Evolutionary conservation across 2,113 vertebrate genomes (phyloP).

Genomic region (Abramis brama): DNA sequence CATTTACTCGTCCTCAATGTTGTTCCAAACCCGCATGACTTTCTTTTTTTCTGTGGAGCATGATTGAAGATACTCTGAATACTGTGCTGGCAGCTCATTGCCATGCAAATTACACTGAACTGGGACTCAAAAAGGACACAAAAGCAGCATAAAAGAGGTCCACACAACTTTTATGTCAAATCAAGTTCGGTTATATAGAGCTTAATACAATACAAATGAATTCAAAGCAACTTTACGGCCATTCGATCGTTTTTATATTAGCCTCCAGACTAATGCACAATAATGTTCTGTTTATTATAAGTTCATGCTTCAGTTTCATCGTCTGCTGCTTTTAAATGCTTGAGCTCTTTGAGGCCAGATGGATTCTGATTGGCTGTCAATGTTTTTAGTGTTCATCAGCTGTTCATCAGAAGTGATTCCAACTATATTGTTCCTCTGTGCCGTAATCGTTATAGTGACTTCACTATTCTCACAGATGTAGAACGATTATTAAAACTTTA

Average conservation of each 20-base stretch:
- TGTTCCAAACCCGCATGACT: not conserved
- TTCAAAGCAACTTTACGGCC: not conserved
- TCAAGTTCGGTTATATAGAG: not conserved
- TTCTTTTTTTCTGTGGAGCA: not conserved
- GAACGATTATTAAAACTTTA: not conserved
- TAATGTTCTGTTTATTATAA: not conserved
- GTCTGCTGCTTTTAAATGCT: not conserved
- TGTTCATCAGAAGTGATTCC: not conserved
- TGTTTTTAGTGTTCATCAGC: not conserved
- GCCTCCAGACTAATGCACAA: not conserved
- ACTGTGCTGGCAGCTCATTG: not conserved
- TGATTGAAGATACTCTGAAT: not conserved
- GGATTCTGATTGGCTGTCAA: not conserved
- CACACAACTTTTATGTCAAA: not conserved
- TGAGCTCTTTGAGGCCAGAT: not conserved
- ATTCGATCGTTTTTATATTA: not conserved
- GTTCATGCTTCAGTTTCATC: not conserved
- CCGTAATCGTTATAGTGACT: not conserved
- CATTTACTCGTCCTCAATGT: not conserved
- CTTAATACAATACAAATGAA: not conserved
- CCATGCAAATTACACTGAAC: conserved; percentile 2
- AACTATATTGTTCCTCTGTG: not conserved
- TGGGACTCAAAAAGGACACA: not conserved
- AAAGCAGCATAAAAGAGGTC: not conserved
- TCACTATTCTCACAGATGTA: not conserved